Evolutionary conservation across 2,888 invertebrate genomes (phyloP).

Genomic region (Orthosia incerta): DNA sequence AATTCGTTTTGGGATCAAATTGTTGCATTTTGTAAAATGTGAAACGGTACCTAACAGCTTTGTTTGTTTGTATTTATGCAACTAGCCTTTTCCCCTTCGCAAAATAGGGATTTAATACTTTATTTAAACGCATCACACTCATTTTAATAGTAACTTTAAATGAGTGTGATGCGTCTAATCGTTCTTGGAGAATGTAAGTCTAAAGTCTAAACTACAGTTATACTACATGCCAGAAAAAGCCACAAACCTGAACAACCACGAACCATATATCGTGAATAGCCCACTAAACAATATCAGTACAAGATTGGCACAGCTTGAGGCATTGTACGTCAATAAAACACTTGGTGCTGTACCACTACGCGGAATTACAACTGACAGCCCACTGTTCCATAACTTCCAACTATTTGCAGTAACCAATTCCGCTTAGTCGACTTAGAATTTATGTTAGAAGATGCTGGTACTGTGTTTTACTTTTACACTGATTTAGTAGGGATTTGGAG

Average conservation of each 20-base stretch:
- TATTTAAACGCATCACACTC: too few relatives aligned
- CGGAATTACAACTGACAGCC: conserved; percentile 60
- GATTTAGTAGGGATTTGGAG: conserved; percentile 34
- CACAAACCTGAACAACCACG: background rate
- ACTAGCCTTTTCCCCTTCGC: background rate
- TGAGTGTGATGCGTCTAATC: too few relatives aligned
- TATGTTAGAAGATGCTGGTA: conserved; percentile 53
- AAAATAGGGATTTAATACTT: background rate
- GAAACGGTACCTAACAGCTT: background rate
- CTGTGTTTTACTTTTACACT: conserved; percentile 47
- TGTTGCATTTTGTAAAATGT: conserved; percentile 19
- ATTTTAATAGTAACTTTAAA: too few relatives aligned
- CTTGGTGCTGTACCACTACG: conserved; percentile 35
- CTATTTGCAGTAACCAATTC: conserved; percentile 62
- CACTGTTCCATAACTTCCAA: conserved; percentile 49
- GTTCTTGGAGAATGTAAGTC: too few relatives aligned
- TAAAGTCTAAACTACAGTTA: background rate
- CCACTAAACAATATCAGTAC: conserved; percentile 48
- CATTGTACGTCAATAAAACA: conserved; percentile 58
- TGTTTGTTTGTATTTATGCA: conserved; percentile 1
- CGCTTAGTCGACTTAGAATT: conserved; percentile 57
- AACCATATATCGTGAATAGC: conserved; percentile 28
- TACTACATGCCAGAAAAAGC: background rate
- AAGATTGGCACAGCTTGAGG: conserved; percentile 56
- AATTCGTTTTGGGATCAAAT: conserved; percentile 39